Conservation (phyloP, 1,140 invertebrate genomes). For the Leptinotarsa texana region DNA sequence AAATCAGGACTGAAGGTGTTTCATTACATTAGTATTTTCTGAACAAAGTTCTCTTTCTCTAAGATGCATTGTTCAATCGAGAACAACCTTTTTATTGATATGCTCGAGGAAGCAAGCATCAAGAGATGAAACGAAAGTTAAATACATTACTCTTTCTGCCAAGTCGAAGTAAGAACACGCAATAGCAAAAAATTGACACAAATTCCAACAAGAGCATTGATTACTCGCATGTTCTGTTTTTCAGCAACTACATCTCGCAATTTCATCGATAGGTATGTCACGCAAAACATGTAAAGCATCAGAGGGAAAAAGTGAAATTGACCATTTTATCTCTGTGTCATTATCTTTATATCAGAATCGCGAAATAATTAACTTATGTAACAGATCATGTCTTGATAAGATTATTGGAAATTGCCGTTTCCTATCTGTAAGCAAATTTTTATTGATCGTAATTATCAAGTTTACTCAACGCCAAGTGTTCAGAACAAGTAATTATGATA, state of each 20-base stretch:
- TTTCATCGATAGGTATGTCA: conserved; percentile 11
- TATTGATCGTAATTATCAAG: conserved; percentile 13
- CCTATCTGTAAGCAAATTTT: conserved; percentile 5
- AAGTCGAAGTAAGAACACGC: not conserved
- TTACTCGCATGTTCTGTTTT: conserved; percentile 17
- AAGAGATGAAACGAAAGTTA: not conserved
- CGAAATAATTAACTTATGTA: conserved; percentile 15
- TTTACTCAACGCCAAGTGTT: conserved; percentile 5
- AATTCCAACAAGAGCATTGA: conserved; percentile 16
- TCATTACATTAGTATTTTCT: no score
- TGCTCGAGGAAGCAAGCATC: no score
- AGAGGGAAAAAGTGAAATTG: conserved; percentile 5
- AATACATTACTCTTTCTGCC: not conserved
- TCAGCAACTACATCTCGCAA: conserved; percentile 8
- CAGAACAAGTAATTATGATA: not conserved
- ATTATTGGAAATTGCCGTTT: conserved; percentile 14
- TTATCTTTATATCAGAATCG: conserved; percentile 13
- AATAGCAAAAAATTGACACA: conserved; percentile 12
- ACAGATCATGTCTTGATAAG: conserved; percentile 11
- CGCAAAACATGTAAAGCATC: conserved; percentile 18
- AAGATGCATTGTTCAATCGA: no score
- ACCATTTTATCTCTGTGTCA: conserved; percentile 13
- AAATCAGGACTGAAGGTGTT: no score
- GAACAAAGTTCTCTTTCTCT: no score
- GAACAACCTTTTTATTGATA: no score